A percentile compares a stretch with the other conserved stretches of the same genome.
Conservation (phyloP, 2,888 invertebrate genomes). For the Eupeodes luniger region DNA sequence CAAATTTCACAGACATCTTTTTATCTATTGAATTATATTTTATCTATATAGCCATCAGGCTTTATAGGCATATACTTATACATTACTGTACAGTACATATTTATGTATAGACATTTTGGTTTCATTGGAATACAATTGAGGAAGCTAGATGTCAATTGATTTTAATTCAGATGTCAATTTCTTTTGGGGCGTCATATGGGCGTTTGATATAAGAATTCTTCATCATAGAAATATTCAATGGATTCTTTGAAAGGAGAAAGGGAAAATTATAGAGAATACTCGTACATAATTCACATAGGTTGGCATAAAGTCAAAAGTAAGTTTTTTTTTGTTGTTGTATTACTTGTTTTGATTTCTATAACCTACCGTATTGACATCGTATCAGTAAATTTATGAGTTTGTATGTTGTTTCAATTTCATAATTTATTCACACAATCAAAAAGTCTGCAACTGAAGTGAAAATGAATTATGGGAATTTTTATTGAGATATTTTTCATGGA, state of each 20-base stretch:
- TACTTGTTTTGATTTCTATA: not conserved
- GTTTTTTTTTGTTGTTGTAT: not conserved
- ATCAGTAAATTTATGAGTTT: constrained; percentile 4
- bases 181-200: constrained; percentile 65
- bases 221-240: not conserved
- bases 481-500: not conserved
- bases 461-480: not conserved
- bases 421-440: constrained; percentile 48
- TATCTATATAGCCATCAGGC: constrained; percentile 34
- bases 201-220: constrained; percentile 23
- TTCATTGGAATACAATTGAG: constrained; percentile 63
- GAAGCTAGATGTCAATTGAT: constrained; percentile 71
- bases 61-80: too few species aligned
- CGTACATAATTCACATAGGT: constrained; percentile 15
- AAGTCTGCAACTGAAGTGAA: not conserved
- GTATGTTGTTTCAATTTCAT: constrained; percentile 27
- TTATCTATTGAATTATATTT: constrained; percentile 52
- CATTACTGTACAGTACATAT: too few species aligned
- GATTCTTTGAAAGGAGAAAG: not conserved
- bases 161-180: constrained; percentile 72
- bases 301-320: constrained; percentile 52
- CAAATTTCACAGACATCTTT: constrained; percentile 43
- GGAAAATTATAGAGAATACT: not conserved
- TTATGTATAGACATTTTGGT: constrained; percentile 50
- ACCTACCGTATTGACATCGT: constrained; percentile 26